phyloP scores from a whole-genome alignment of 2,113 vertebrate species.

The Mandrillus leucophaeus region DNA sequence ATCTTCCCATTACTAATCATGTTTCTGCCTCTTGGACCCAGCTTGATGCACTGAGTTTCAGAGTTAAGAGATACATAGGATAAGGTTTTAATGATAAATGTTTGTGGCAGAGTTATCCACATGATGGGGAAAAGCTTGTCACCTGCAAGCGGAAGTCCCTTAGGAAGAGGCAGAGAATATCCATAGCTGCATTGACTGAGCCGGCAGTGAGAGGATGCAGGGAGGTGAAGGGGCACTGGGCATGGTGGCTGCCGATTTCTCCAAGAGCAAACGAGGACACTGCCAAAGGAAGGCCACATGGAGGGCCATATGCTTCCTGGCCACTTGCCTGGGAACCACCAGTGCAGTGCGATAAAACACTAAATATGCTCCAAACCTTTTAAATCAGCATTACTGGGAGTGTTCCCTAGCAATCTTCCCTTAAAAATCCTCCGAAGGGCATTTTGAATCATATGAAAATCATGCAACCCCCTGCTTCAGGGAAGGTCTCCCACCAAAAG shows the following conservation, averaged over 20 bases:
- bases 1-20: not conserved
- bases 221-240: rapidly evolving
- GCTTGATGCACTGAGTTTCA: not conserved
- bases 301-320: not conserved
- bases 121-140: not conserved
- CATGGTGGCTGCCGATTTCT: not conserved
- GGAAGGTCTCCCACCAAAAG: not conserved
- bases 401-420: not conserved
- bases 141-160: not conserved
- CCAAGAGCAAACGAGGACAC: not conserved
- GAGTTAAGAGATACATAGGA: not conserved
- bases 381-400: not conserved
- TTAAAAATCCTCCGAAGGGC: not conserved
- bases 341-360: not conserved
- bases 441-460: not conserved
- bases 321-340: not conserved
- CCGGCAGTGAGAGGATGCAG: rapidly evolving
- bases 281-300: not conserved
- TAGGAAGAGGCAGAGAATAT: not conserved
- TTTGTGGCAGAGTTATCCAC: not conserved
- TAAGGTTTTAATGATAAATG: not conserved
- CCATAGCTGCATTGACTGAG: not conserved
- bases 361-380: not conserved
- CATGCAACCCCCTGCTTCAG: too few relatives aligned
- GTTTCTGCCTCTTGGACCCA: not conserved